Percentiles rank a stretch among this genome's conserved stretches.
These are phyloP conservation scores for Diaperis boleti DNA, from an alignment of 2,888 invertebrate genomes.

Conservation along the genomic window DNA sequence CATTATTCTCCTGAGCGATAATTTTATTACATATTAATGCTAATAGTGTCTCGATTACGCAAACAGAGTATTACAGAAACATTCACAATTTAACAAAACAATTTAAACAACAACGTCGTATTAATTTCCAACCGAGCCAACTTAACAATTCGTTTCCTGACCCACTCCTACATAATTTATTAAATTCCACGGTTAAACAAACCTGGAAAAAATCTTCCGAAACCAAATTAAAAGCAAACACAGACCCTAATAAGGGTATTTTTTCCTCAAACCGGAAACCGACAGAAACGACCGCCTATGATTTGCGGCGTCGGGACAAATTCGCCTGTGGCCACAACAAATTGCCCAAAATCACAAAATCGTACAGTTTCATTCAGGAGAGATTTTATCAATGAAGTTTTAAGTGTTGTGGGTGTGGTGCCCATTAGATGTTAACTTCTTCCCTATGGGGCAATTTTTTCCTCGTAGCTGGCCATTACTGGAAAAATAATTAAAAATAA, in stretches of 20 bases:
- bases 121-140: no score
- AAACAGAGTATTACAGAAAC: no score
- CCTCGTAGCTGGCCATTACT: conserved; percentile 6
- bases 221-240: conserved; percentile 1
- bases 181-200: no score
- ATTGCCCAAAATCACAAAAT: conserved; percentile 46
- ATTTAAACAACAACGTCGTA: no score
- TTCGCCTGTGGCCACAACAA: conserved; percentile 21
- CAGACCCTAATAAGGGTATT: not conserved
- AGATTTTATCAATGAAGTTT: conserved; percentile 51
- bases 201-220: not conserved
- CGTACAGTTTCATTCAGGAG: conserved; percentile 45
- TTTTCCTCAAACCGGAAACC: conserved; percentile 17
- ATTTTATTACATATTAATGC: no score
- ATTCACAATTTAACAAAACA: no score
- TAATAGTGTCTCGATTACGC: no score
- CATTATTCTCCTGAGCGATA: no score
- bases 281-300: conserved; percentile 6
- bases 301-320: no score
- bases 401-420: conserved; percentile 50
- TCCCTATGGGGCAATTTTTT: not conserved
- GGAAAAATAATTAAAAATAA: conserved; percentile 35
- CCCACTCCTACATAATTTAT: no score
- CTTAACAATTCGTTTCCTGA: no score
- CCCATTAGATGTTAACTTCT: conserved; percentile 7